These are phyloP conservation scores for Scatophagus argus DNA, from an alignment of 2,113 vertebrate species.

Conservation along the genomic window DNA sequence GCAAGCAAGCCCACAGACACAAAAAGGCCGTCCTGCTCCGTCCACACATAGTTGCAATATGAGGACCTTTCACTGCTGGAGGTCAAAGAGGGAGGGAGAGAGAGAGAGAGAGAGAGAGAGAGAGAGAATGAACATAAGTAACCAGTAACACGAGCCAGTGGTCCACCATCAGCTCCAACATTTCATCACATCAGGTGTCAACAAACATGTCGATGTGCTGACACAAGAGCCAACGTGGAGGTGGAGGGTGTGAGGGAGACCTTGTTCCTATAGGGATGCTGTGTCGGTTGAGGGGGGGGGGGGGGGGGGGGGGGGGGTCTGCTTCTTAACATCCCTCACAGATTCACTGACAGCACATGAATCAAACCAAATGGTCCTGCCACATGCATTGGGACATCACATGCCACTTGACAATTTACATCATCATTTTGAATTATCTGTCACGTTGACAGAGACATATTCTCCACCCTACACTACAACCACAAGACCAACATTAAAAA, in stretches of 20 bases:
- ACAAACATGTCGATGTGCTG: conserved; percentile 11
- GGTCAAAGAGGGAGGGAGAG: conserved; percentile 77
- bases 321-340: conserved; percentile 31
- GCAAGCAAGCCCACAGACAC: conserved; percentile 91
- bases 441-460: conserved; percentile 48
- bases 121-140: conserved; percentile 29
- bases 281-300: no score
- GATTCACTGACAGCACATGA: conserved; percentile 52
- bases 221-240: conserved; percentile 7
- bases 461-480: conserved; percentile 34
- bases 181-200: conserved; percentile 26
- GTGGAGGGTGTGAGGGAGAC: neutral
- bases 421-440: conserved; percentile 59
- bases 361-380: conserved; percentile 56
- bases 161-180: conserved; percentile 1
- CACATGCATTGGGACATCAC: conserved; percentile 52
- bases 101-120: no score
- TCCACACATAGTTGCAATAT: conserved; percentile 88
- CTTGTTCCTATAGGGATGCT: conserved; percentile 23
- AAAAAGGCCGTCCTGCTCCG: conserved; percentile 85
- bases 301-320: conserved; percentile 1
- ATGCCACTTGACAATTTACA: conserved; percentile 49
- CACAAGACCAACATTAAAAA: no score
- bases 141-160: conserved; percentile 21
- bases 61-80: conserved; percentile 87